These are phyloP conservation scores for Pelvicachromis taeniatus DNA, from an alignment of 2,113 vertebrate species.

Conservation along the genomic window DNA sequence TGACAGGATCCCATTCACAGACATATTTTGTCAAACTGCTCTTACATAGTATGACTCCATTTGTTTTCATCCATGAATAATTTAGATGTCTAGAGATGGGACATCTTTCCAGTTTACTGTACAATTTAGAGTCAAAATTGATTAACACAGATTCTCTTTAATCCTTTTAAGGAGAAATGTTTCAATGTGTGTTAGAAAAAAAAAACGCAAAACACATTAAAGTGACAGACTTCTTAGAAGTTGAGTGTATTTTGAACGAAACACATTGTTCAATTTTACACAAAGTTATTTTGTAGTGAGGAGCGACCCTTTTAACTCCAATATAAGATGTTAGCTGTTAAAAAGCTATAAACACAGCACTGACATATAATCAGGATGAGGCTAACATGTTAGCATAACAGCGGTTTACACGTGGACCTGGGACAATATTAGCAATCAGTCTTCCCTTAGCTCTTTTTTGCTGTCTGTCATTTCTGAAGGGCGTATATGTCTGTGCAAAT, in stretches of 20 bases:
- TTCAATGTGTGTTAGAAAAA: too few relatives aligned
- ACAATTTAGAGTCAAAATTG: too few relatives aligned
- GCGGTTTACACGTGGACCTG: not conserved
- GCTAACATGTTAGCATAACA: not conserved
- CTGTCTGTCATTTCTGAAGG: not conserved
- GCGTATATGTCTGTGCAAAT: not conserved
- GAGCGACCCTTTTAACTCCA: not conserved
- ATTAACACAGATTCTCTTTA: not conserved
- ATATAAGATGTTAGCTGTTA: fast-evolving
- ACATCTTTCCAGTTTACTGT: too few relatives aligned
- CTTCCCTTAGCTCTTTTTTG: not conserved
- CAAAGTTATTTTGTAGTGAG: not conserved
- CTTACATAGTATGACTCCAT: too few relatives aligned
- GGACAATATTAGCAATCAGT: not conserved
- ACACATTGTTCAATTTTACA: not conserved
- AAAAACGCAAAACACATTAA: not conserved
- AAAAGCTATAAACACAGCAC: not conserved
- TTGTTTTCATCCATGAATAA: too few relatives aligned
- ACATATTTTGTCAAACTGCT: too few relatives aligned
- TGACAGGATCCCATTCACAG: too few relatives aligned
- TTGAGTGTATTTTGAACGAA: not conserved
- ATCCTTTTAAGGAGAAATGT: fast-evolving
- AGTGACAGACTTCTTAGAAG: not conserved
- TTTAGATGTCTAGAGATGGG: too few relatives aligned
- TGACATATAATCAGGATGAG: not conserved